These are phyloP conservation scores for Mythimna loreyi DNA, from an alignment of 2,888 invertebrate genomes.

Conservation along the genomic window DNA sequence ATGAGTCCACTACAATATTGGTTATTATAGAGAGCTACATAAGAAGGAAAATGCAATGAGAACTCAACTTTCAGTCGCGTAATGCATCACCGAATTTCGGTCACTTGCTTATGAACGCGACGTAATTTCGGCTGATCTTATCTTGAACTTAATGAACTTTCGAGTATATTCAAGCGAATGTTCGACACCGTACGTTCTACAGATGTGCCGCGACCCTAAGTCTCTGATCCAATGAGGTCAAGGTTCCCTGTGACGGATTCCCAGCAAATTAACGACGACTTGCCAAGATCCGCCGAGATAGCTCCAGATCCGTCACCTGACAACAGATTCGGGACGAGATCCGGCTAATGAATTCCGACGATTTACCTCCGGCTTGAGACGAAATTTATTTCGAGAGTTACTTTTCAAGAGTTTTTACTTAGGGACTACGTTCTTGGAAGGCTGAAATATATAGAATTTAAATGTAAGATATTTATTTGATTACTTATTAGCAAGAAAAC, in stretches of 20 bases:
- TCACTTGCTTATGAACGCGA: too few relatives aligned
- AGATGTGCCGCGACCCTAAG: constrained; percentile 1
- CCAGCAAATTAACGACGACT: constrained; percentile 41
- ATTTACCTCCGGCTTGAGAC: constrained; percentile 62
- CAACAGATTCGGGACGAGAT: constrained; percentile 52
- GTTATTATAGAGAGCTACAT: too few relatives aligned
- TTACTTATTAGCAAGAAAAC: constrained; percentile 39
- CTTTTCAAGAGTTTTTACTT: constrained; percentile 34
- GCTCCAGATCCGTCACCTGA: constrained; percentile 54
- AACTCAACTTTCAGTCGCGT: too few relatives aligned
- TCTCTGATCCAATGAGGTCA: constrained; percentile 36
- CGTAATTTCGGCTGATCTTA: too few relatives aligned
- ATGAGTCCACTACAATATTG: too few relatives aligned
- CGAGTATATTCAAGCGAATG: too few relatives aligned
- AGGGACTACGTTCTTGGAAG: constrained; percentile 20
- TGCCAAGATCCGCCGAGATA: constrained; percentile 26
- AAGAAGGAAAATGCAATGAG: too few relatives aligned
- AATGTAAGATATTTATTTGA: constrained; percentile 49
- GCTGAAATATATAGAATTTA: constrained; percentile 12
- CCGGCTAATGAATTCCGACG: constrained; percentile 72
- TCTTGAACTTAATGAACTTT: too few relatives aligned
- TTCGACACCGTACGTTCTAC: too few relatives aligned
- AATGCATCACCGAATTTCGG: too few relatives aligned
- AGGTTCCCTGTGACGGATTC: constrained; percentile 39
- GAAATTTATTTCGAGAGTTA: constrained; percentile 69